phyloP scores from a whole-genome alignment of 1,140 invertebrate species.

The Calephelis virginiensis region DNA sequence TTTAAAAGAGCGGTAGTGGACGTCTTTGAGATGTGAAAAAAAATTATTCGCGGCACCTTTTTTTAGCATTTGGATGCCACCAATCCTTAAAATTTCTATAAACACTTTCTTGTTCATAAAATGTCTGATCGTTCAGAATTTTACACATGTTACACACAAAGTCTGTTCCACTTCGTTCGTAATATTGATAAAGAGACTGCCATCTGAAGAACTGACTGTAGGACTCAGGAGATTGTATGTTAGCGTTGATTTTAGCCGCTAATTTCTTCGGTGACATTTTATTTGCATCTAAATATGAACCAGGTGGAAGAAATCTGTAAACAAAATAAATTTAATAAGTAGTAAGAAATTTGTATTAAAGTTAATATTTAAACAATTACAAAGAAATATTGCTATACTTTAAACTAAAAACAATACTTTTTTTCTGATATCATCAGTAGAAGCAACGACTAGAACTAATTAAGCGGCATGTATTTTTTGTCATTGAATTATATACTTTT shows the following conservation, averaged over 20 bases:
- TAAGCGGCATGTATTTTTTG: too few species aligned
- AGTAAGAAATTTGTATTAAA: too few species aligned
- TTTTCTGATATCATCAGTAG: too few species aligned
- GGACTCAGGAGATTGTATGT: constrained; percentile 35
- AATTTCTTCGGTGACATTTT: constrained; percentile 27
- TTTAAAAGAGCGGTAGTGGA: too few species aligned
- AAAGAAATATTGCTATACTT: too few species aligned
- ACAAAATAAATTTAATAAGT: background rate
- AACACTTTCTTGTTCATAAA: constrained; percentile 24
- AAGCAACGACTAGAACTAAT: too few species aligned
- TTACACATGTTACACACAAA: constrained; percentile 47
- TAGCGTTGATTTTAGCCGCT: constrained; percentile 34
- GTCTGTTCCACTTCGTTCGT: constrained; percentile 30
- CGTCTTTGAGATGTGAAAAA: too few species aligned
- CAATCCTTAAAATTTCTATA: constrained; percentile 46
- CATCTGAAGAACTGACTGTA: constrained; percentile 49
- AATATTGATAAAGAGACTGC: constrained; percentile 45
- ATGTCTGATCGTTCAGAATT: constrained; percentile 39
- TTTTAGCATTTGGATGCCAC: constrained; percentile 45
- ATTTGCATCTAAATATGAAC: constrained; percentile 33
- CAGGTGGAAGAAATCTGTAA: constrained; percentile 36
- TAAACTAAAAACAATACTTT: too few species aligned
- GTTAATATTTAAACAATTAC: too few species aligned
- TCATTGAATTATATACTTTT: too few species aligned
- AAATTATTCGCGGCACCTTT: constrained; percentile 28